These are phyloP conservation scores for Hirudinaria manillensis DNA, from an alignment of 2,888 invertebrate genomes.

Conservation along the genomic window DNA sequence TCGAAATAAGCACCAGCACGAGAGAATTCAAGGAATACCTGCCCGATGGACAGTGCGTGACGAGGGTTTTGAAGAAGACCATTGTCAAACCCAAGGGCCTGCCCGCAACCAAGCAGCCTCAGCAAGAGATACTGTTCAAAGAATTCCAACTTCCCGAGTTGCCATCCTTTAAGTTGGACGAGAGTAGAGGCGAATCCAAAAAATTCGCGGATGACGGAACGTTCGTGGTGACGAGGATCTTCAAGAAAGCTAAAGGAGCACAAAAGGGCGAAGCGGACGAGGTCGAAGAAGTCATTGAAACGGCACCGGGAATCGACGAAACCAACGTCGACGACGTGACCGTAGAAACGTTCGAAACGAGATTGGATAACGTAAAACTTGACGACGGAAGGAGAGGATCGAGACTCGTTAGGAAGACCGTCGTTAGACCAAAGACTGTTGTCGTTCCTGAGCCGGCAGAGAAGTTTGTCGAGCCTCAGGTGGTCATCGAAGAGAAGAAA, in stretches of 20 bases:
- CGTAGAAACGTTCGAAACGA: conserved; percentile 13
- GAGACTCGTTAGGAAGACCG: neutral
- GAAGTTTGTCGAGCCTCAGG: too few species aligned
- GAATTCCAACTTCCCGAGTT: conserved; percentile 6
- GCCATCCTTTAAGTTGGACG: conserved; percentile 18
- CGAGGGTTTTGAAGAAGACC: neutral
- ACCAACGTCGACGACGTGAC: neutral
- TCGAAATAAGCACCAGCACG: neutral
- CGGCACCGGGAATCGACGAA: conserved; percentile 16
- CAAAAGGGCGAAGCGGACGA: conserved; percentile 13
- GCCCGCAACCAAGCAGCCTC: conserved; percentile 4
- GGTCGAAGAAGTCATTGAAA: conserved; percentile 22
- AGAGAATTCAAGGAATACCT: conserved; percentile 24
- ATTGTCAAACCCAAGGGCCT: conserved; percentile 16
- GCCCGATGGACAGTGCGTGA: neutral
- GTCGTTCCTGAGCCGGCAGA: neutral
- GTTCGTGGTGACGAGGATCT: conserved; percentile 9
- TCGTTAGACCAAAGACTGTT: conserved; percentile 2
- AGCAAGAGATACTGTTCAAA: neutral
- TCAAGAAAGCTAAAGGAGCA: conserved; percentile 7
- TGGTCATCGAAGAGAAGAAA: conserved; percentile 2
- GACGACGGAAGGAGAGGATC: neutral
- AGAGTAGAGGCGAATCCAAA: neutral
- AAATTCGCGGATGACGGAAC: conserved; percentile 3
- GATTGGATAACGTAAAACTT: neutral